phyloP scores from a whole-genome alignment of 1,140 invertebrate genomes.

The Dryas iulia region DNA sequence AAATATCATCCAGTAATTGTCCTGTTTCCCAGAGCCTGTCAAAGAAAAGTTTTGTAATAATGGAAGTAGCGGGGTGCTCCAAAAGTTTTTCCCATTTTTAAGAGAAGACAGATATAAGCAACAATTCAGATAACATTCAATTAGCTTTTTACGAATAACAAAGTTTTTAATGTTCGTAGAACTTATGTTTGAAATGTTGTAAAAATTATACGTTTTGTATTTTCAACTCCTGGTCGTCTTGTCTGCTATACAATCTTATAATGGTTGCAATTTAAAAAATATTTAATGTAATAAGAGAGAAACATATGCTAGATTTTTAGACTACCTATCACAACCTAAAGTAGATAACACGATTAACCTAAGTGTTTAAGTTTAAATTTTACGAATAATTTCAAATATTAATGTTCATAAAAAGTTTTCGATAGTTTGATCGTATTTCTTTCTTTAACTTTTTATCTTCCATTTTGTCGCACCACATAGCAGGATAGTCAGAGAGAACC shows the following conservation, averaged over 20 bases:
- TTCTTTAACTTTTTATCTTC: too few species aligned
- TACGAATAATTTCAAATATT: too few species aligned
- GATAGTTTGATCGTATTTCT: too few species aligned
- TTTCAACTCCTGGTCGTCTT: too few species aligned
- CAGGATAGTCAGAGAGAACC: too few species aligned
- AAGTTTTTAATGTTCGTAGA: constrained; percentile 41
- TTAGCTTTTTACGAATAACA: constrained; percentile 54
- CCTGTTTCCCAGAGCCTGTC: constrained; percentile 49
- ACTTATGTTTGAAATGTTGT: constrained; percentile 13
- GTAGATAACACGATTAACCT: background rate
- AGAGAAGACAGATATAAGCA: constrained; percentile 44
- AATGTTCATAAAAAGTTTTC: too few species aligned
- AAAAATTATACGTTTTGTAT: constrained; percentile 4
- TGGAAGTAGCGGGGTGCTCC: constrained; percentile 50
- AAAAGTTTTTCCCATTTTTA: constrained; percentile 45
- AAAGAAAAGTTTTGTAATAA: constrained; percentile 61
- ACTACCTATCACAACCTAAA: background rate
- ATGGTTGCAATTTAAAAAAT: background rate
- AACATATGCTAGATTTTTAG: background rate
- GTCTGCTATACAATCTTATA: too few species aligned
- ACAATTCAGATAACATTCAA: constrained; percentile 64
- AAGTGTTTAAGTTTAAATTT: too few species aligned
- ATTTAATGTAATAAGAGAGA: background rate
- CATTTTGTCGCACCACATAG: too few species aligned
- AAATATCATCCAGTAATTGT: constrained; percentile 48